Evolutionary conservation across 2,888 invertebrate genomes (phyloP), one percentile per base, ranked within the genome.

Genomic region (Mythimna loreyi): DNA sequence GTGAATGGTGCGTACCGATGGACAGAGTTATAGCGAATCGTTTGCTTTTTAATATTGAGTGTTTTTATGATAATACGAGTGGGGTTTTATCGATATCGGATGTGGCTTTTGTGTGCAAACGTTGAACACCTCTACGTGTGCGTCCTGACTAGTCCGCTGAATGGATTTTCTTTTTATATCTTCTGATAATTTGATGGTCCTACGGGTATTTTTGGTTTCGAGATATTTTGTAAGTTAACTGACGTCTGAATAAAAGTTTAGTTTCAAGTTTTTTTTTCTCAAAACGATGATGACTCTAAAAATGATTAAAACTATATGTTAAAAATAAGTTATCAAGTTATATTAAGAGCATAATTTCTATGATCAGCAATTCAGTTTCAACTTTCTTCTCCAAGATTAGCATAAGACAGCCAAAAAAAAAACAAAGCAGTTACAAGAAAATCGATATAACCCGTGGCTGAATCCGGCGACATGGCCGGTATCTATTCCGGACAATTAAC

Each of bases 41-140:
- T 87, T 87, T 86, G 90, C 87, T 91, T 90, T 92, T 93, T 93
- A 92, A 92, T 93, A 94, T 92, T 89, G 92, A 90, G 90, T 87
- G 89, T 88, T 91, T 91, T 93, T 92, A 92, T 89, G 88, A 87
- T 85, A 86, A 87, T 87, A 84, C 80, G 85, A 87, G 86, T 87
- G 78, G 85, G 86, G 86, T 86, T 87, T 89, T 89, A 88, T 85
- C 87, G 89, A 83, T 85, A 86, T 86, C 80, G 78, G 82, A 85
- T 86, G 85, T 75, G 85, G 84, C 85, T 86, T n/a, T 86, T 83
- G 84, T 80, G 80, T 79, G 74, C 79, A 78, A 83, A 83, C 82
- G 84, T 78, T 84, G 82, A 87, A 84, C 82, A 83, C 82, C 82
- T 85, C 84, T 83, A 83, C 85, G 87, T 80, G 80, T 70, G 81